Evolutionary conservation across 2,888 invertebrate species (phyloP).

Genomic region (Thecophora atra): DNA sequence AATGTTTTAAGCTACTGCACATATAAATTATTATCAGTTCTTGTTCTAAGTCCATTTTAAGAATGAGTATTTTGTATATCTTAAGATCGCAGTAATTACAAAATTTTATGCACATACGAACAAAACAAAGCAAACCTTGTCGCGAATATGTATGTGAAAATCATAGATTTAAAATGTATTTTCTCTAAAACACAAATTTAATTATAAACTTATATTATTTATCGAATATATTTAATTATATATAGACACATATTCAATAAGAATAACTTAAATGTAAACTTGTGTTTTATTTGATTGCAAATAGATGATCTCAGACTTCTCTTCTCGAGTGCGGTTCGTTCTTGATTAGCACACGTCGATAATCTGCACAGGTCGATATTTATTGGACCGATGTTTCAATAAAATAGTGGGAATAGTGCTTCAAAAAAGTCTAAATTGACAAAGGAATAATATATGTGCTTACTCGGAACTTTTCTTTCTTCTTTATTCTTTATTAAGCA

Average conservation of each 20-base stretch:
- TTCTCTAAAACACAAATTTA: slow-evolving; percentile 22
- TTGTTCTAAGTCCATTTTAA: slow-evolving; percentile 38
- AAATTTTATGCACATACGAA: slow-evolving; percentile 13
- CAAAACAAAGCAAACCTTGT: too few relatives aligned
- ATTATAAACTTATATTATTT: slow-evolving; percentile 22
- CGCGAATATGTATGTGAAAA: slow-evolving; percentile 18
- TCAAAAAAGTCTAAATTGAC: too few relatives aligned
- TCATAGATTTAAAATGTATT: slow-evolving; percentile 14
- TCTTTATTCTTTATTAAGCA: slow-evolving; percentile 15
- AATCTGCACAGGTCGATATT: too few relatives aligned
- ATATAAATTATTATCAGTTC: neutral
- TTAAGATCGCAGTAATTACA: slow-evolving; percentile 19
- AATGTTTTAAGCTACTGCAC: slow-evolving; percentile 26
- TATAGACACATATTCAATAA: slow-evolving; percentile 21
- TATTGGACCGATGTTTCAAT: too few relatives aligned
- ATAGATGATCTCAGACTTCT: neutral
- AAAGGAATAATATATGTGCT: slow-evolving; percentile 11
- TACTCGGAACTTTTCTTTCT: neutral
- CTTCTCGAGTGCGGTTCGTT: neutral
- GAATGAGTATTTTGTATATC: slow-evolving; percentile 42
- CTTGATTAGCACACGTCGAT: too few relatives aligned
- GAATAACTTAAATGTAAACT: slow-evolving; percentile 25
- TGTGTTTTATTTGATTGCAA: slow-evolving; percentile 11
- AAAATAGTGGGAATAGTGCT: too few relatives aligned
- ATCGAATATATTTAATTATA: slow-evolving; percentile 26